These are phyloP conservation scores for Aplysina aerophoba DNA, from an alignment of 37 sponge, comb jelly and placozoan species.

Conservation along the genomic window DNA sequence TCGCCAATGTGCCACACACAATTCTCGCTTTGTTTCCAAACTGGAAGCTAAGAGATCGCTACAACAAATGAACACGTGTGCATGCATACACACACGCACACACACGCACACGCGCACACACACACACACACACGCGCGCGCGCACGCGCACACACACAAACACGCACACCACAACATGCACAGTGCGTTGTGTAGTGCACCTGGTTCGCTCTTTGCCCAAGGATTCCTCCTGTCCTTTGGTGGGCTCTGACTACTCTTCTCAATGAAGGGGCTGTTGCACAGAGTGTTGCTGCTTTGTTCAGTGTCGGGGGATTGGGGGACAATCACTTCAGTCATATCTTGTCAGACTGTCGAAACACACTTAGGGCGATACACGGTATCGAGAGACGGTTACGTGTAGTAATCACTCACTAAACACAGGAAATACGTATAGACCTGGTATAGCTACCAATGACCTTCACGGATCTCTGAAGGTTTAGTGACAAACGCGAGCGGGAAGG, in stretches of 20 bases:
- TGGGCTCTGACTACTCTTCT: conserved; percentile 18
- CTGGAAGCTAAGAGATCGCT: too few species aligned
- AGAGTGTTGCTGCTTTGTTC: neutral
- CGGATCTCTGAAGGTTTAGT: too few species aligned
- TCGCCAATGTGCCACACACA: neutral
- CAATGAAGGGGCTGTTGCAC: neutral
- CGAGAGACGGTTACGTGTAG: too few species aligned
- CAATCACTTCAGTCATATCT: conserved; percentile 22
- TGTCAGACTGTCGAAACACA: too few species aligned
- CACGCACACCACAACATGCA: conserved; percentile 5
- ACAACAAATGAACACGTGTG: too few species aligned
- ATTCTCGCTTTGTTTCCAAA: too few species aligned
- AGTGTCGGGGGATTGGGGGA: conserved; percentile 6
- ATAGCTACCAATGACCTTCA: too few species aligned
- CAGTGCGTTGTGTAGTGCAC: neutral
- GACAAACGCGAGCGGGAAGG: too few species aligned
- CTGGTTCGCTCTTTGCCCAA: neutral
- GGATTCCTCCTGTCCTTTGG: conserved; percentile 30
- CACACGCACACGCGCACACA: conserved; percentile 34
- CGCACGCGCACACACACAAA: conserved; percentile 29
- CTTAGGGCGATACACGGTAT: too few species aligned
- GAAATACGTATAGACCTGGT: too few species aligned
- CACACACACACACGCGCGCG: conserved; percentile 31
- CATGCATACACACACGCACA: conserved; percentile 31
- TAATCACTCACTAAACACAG: too few species aligned